Evolutionary conservation across 2,797 vertebrate species (phyloP).

Genomic region (Petrocephalus sullivani): DNA sequence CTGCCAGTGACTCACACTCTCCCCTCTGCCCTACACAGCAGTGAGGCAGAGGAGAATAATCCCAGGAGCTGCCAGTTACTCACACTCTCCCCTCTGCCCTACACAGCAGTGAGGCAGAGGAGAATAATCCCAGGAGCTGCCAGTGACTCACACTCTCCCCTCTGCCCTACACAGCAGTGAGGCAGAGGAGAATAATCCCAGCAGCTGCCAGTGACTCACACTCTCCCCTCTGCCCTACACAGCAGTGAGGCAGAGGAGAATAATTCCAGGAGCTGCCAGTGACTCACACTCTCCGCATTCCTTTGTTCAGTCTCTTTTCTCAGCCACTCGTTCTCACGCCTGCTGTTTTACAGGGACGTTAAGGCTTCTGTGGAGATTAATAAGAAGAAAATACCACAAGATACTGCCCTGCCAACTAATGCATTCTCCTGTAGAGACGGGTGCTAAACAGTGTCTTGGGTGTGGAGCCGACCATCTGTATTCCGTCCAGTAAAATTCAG

Average conservation of each 20-base stretch:
- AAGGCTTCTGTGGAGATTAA: neutral
- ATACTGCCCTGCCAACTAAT: neutral
- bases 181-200: neutral
- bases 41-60: neutral
- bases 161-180: neutral
- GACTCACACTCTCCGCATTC: slow-evolving; percentile 39
- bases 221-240: slow-evolving; percentile 25
- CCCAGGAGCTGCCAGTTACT: slow-evolving; percentile 17
- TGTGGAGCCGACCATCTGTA: neutral
- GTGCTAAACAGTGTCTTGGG: neutral
- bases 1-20: slow-evolving; percentile 36
- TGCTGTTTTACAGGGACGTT: slow-evolving; percentile 28
- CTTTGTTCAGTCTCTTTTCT: slow-evolving; percentile 36
- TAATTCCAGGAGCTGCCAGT: neutral
- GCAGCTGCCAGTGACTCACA: slow-evolving; percentile 12
- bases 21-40: slow-evolving; percentile 1
- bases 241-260: neutral
- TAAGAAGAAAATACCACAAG: neutral
- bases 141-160: slow-evolving; percentile 40
- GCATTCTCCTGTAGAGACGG: neutral
- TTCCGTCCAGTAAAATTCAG: neutral
- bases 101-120: neutral
- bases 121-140: neutral
- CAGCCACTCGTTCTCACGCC: slow-evolving; percentile 42
- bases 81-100: slow-evolving; percentile 36